A percentile compares a stretch with the other conserved stretches of the same genome.
phyloP scores from a whole-genome alignment of 2,888 invertebrate genomes.

The Caradrina clavipalpis region DNA sequence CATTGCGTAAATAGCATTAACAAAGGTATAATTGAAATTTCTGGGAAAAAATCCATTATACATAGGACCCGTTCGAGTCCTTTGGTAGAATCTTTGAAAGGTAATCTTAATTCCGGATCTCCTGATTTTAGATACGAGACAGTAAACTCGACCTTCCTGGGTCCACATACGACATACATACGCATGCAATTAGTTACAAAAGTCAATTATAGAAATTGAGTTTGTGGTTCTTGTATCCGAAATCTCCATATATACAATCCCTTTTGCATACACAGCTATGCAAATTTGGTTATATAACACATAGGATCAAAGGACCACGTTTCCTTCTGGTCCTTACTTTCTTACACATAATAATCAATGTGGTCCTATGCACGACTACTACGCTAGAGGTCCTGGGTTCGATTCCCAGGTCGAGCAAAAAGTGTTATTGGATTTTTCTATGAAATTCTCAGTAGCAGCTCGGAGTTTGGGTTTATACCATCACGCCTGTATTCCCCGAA shows the following conservation, averaged over 20 bases:
- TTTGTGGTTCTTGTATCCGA: conserved; percentile 17
- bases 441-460: too few species aligned
- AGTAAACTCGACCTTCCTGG: not conserved
- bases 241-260: conserved; percentile 20
- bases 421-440: too few species aligned
- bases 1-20: not conserved
- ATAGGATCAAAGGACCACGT: conserved; percentile 8
- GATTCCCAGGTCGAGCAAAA: too few species aligned
- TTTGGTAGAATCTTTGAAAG: conserved; percentile 4
- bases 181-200: conserved; percentile 25
- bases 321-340: not conserved
- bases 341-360: conserved; percentile 6
- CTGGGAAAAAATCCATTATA: not conserved
- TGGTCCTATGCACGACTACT: too few species aligned
- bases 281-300: conserved; percentile 14
- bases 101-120: not conserved
- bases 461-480: too few species aligned
- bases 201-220: conserved; percentile 41
- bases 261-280: conserved; percentile 34
- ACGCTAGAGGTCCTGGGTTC: too few species aligned
- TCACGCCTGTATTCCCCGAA: too few species aligned
- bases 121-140: conserved; percentile 2
- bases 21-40: conserved; percentile 20
- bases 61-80: not conserved
- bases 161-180: not conserved